A percentile compares a stretch with the other conserved stretches of the same genome.
Evolutionary conservation across 2,113 vertebrate genomes (phyloP).

Genomic region (Chiloscyllium plagiosum): DNA sequence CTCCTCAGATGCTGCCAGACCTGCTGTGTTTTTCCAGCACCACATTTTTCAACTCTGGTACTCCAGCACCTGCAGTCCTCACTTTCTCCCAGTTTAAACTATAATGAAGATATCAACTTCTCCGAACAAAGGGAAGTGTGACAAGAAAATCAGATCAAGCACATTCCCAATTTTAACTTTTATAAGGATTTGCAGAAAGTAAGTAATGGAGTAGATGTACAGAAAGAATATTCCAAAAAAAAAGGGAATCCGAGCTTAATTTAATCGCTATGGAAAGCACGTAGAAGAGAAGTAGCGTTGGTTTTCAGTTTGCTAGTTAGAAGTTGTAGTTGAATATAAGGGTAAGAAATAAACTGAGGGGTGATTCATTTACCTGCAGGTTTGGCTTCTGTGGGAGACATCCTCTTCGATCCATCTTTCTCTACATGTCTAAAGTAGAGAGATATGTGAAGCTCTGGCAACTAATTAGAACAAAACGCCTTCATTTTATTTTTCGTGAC

Average conservation of each 20-base stretch:
- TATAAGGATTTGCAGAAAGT: background rate
- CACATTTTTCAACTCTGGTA: too few relatives aligned
- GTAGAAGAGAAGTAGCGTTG: background rate
- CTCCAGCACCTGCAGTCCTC: too few relatives aligned
- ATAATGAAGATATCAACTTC: background rate
- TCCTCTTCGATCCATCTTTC: background rate
- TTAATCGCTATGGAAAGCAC: background rate
- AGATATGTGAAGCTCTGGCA: background rate
- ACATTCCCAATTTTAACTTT: background rate
- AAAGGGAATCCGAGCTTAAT: background rate
- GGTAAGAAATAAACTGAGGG: background rate
- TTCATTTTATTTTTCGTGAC: background rate
- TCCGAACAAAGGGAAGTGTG: too few relatives aligned
- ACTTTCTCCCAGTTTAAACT: too few relatives aligned
- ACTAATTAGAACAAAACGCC: background rate
- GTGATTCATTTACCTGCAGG: background rate
- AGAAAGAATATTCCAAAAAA: background rate
- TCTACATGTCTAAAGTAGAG: background rate
- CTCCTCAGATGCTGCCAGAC: too few relatives aligned
- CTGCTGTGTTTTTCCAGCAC: too few relatives aligned
- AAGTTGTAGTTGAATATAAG: background rate
- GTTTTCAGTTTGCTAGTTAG: background rate
- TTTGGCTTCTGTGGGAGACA: background rate
- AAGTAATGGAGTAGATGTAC: background rate
- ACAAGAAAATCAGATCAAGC: background rate